Conservation (phyloP, 2,888 invertebrate genomes). For the Halocaridina rubra region DNA sequence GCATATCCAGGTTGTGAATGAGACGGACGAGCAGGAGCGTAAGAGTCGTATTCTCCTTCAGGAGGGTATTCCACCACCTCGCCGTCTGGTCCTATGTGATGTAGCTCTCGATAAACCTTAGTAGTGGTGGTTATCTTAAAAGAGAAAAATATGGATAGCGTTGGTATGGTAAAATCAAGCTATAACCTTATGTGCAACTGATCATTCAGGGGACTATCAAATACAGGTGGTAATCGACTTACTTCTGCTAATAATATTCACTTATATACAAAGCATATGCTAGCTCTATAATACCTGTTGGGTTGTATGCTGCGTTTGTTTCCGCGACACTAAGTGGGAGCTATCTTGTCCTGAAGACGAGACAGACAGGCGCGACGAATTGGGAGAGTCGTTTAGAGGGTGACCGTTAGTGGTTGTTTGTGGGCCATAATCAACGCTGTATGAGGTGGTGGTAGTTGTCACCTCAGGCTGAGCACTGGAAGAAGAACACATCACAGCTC, state of each 20-base stretch:
- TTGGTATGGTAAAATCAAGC: too few relatives aligned
- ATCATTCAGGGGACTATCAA: too few relatives aligned
- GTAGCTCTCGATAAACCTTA: constrained; percentile 75
- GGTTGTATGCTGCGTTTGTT: constrained; percentile 77
- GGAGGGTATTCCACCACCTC: constrained; percentile 67
- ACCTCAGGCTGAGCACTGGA: constrained; percentile 53
- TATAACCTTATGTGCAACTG: too few relatives aligned
- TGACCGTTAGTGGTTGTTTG: constrained; percentile 46
- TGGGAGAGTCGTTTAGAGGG: constrained; percentile 28
- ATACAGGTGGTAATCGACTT: too few relatives aligned
- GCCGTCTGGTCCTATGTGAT: constrained; percentile 73
- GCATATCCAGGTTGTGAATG: constrained; percentile 64
- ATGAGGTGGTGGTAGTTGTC: constrained; percentile 61
- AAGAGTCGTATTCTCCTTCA: constrained; percentile 39
- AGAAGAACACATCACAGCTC: too few relatives aligned
- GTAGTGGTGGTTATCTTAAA: constrained; percentile 78
- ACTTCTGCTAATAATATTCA: too few relatives aligned
- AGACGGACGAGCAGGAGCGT: constrained; percentile 51
- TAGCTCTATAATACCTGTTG: too few relatives aligned
- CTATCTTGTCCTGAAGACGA: constrained; percentile 28
- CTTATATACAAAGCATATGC: too few relatives aligned
- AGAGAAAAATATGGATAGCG: too few relatives aligned
- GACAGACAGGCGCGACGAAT: constrained; percentile 30
- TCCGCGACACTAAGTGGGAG: constrained; percentile 72
- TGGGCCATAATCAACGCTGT: constrained; percentile 63